Evolutionary conservation across 2,113 vertebrate species (phyloP).

Genomic region (Solenodon paradoxus): DNA sequence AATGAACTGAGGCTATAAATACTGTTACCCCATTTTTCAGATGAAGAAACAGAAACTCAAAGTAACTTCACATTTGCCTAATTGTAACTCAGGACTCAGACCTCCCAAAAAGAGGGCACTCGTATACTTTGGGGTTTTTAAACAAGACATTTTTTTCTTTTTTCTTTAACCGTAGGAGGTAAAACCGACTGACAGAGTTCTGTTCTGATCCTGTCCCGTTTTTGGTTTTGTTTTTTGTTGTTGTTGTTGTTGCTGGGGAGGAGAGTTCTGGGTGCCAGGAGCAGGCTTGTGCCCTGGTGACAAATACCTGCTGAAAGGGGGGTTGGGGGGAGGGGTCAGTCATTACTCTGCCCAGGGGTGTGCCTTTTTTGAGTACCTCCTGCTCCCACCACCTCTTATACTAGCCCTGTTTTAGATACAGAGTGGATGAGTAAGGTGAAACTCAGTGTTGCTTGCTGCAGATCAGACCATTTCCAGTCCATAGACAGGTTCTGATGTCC

Average conservation of each 20-base stretch:
- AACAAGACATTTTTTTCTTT: not conserved
- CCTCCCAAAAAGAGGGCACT: not conserved
- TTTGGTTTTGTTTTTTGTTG: no score
- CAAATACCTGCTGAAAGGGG: not conserved
- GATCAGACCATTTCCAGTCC: not conserved
- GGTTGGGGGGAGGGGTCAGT: not conserved
- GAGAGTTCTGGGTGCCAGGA: not conserved
- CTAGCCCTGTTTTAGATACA: not conserved
- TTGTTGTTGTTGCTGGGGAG: not conserved
- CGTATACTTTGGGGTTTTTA: not conserved
- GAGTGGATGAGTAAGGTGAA: not conserved
- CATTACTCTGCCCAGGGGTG: not conserved
- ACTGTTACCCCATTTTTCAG: conserved; percentile 35
- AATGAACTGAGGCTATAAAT: conserved; percentile 17
- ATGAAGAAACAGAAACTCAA: conserved; percentile 31
- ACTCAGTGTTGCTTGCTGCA: not conserved
- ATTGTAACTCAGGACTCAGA: not conserved
- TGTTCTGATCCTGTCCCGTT: not conserved
- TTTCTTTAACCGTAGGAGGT: not conserved
- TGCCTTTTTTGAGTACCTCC: not conserved
- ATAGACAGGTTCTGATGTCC: not conserved
- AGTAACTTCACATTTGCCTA: conserved; percentile 41
- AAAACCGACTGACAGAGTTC: not conserved
- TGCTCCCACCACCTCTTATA: not conserved
- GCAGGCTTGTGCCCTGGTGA: not conserved